Percentiles rank a stretch among this genome's conserved stretches.
Conservation (phyloP, 2,888 invertebrate species). For the Hesperia comma region DNA sequence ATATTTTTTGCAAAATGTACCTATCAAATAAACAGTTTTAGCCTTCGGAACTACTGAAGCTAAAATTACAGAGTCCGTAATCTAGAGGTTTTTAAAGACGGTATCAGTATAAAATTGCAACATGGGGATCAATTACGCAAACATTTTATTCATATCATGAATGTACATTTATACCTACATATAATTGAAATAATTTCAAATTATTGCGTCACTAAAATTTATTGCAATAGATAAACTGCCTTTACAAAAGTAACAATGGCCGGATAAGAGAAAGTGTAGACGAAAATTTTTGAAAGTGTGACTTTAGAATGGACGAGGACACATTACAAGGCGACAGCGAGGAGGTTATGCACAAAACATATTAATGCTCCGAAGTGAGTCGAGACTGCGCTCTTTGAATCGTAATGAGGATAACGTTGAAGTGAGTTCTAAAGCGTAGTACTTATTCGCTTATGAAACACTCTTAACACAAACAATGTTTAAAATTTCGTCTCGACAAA, state of each 20-base stretch:
- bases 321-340: conserved; percentile 62
- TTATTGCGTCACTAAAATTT: too few relatives aligned
- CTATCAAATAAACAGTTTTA: too few relatives aligned
- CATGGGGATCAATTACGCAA: too few relatives aligned
- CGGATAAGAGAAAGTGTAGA: conserved; percentile 58
- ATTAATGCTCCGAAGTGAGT: conserved; percentile 63
- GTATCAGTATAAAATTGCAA: too few relatives aligned
- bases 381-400: conserved; percentile 62
- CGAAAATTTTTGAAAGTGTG: conserved; percentile 67
- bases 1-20: too few relatives aligned
- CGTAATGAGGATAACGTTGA: conserved; percentile 55
- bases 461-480: conserved; percentile 18
- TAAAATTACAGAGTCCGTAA: too few relatives aligned
- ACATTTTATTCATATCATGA: too few relatives aligned
- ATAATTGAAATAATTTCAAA: too few relatives aligned
- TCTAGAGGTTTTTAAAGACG: too few relatives aligned
- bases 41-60: too few relatives aligned
- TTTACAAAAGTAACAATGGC: conserved; percentile 33
- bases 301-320: conserved; percentile 62
- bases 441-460: conserved; percentile 30
- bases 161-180: too few relatives aligned
- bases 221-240: too few relatives aligned
- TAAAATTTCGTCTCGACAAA: conserved; percentile 15
- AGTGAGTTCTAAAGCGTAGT: conserved; percentile 27
- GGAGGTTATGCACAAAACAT: conserved; percentile 61